Percentiles rank a stretch among this genome's conserved stretches.
These are phyloP conservation scores for Rhadina sibilatrix DNA, from an alignment of 2,113 vertebrate genomes.

Conservation along the genomic window DNA sequence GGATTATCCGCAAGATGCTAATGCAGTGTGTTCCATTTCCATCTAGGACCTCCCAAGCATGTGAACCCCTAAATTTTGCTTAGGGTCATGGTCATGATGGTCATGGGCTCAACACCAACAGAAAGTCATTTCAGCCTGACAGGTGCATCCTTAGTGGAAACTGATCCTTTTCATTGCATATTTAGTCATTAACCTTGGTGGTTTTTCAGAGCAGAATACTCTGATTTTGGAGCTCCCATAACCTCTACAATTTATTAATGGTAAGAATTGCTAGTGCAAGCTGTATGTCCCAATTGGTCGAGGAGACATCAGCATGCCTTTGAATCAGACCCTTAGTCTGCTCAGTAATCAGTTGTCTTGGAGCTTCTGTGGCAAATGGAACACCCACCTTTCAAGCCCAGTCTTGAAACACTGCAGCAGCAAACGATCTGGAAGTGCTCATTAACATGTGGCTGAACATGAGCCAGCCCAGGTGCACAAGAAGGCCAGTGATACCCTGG, in stretches of 20 bases:
- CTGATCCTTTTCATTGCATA: background rate
- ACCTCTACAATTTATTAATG: fast-evolving
- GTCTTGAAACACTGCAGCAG: background rate
- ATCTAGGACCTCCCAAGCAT: background rate
- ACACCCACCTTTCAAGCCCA: background rate
- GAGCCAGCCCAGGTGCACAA: background rate
- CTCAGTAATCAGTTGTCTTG: background rate
- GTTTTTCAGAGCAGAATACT: background rate
- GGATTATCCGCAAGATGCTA: background rate
- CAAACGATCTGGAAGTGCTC: background rate
- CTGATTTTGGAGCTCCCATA: background rate
- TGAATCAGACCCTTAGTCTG: background rate
- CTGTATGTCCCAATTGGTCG: background rate
- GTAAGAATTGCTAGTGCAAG: background rate
- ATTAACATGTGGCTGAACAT: fast-evolving
- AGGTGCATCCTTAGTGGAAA: background rate
- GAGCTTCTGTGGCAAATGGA: background rate
- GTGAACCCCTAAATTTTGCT: background rate
- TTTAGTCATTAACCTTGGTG: background rate
- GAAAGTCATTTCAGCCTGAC: background rate
- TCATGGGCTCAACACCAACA: background rate
- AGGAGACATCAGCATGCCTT: fast-evolving
- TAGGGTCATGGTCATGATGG: no score
- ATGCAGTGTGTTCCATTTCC: background rate
- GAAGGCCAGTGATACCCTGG: background rate